Base-by-base conservation (phyloP, 2,888 invertebrate genomes). In the Agrotis segetum region DNA sequence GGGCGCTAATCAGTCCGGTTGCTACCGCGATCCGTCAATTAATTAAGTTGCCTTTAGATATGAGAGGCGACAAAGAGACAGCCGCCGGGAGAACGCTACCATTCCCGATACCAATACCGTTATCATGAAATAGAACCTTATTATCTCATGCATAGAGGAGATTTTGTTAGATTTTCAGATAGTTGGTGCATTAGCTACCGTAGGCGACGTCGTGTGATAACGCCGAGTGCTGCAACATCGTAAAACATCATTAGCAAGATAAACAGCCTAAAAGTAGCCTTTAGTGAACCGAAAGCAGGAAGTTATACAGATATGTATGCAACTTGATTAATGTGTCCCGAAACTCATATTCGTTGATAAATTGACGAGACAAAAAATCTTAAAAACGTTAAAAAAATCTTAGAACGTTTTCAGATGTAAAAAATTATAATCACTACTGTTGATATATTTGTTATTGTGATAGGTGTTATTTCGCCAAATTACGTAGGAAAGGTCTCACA, bases 241-340 rank as follows among this genome's bases (percentile, higher is more conserved):
- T 96, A 94, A 95, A 96, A 95, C 94, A 95, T 96, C 95, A 95
- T 95, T 95, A 95, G 95, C 91, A 91, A 94, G 95, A 95, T 95
- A 95, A 95, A 92, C 83, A 81, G 85, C 92, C 92, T 92, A 93
- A 95, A 95, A 91, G 91, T 90, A 88, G 88, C 87, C 91, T 93
- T 91, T 89, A 92, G 86, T 88, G 88, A 88, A 89, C 88, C 87
- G 88, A 85, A 87, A 85, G 85, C 92, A 92, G 94, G 94, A 92
- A 94, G 90, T 85, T 81, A 79, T 82, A 86, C 81, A 86, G 91
- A 91, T 91, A 92, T 82, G 85, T 84, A 83, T 81, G 79, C 72
- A 79, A 77, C 81, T 87, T 91, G 89, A 92, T 93, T 89, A 89
- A 91, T 89, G 77, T 67, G 70, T 40, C 40, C 56, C 67, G 62